Percentiles rank a stretch among this genome's conserved stretches.
Evolutionary conservation across 2,888 invertebrate species (phyloP).

Genomic region (Tetranychus truncatus): DNA sequence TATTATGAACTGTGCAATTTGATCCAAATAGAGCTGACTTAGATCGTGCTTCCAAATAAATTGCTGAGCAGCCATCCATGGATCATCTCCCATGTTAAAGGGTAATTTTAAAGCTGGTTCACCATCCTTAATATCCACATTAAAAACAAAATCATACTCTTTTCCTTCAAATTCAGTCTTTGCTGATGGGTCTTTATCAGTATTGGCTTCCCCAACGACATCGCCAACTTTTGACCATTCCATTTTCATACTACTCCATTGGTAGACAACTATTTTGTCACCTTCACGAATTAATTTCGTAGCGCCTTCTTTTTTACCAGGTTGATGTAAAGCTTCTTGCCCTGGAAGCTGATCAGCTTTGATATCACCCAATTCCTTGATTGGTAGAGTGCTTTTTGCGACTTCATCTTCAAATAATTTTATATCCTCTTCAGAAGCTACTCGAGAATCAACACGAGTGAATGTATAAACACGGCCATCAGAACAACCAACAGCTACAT

Average conservation of each 20-base stretch:
- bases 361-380: constrained; percentile 60
- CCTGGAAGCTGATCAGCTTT: constrained; percentile 74
- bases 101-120: constrained; percentile 71
- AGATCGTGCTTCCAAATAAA: constrained; percentile 69
- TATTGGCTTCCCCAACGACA: constrained; percentile 55
- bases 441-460: constrained; percentile 49
- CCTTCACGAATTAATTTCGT: constrained; percentile 62
- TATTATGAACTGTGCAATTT: constrained; percentile 76
- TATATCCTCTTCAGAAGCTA: constrained; percentile 45
- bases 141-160: constrained; percentile 87
- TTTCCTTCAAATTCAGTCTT: constrained; percentile 64
- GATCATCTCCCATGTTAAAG: constrained; percentile 73
- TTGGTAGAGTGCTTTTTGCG: constrained; percentile 39
- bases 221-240: constrained; percentile 75
- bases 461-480: constrained; percentile 73
- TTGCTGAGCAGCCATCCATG: constrained; percentile 71
- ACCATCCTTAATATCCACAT: constrained; percentile 82
- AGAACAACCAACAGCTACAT: constrained; percentile 58
- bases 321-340: constrained; percentile 50
- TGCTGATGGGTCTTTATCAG: constrained; percentile 45
- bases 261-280: constrained; percentile 54
- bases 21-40: constrained; percentile 64
- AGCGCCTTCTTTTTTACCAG: constrained; percentile 58
- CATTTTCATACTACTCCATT: constrained; percentile 34
- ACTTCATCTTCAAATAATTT: constrained; percentile 55